phyloP scores from a whole-genome alignment of 2,888 invertebrate genomes.

The Drosophila subquinaria region DNA sequence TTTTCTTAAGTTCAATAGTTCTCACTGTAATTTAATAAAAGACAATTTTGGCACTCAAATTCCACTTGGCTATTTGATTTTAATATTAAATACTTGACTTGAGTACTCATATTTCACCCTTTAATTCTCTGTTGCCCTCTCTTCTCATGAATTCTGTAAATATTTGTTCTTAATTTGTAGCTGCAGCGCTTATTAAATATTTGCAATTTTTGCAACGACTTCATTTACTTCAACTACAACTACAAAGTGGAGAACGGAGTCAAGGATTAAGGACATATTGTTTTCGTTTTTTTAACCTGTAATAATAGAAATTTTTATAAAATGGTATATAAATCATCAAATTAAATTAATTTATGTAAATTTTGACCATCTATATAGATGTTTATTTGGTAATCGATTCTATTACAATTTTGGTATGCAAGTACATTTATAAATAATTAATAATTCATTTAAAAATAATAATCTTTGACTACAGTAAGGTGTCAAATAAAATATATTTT shows the following conservation, averaged over 20 bases:
- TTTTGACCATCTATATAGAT: no score
- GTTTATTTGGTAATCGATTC: no score
- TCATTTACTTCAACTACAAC: slow-evolving; percentile 33
- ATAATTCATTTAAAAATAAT: no score
- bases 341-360: no score
- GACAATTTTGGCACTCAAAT: slow-evolving; percentile 2
- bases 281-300: slow-evolving; percentile 9
- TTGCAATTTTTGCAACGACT: slow-evolving; percentile 58
- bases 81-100: slow-evolving; percentile 32
- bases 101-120: not conserved
- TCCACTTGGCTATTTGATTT: slow-evolving; percentile 12
- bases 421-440: not conserved
- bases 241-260: slow-evolving; percentile 28
- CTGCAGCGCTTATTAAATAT: slow-evolving; percentile 70
- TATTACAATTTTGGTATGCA: not conserved
- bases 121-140: no score
- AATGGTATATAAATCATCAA: no score
- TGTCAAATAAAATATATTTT: no score
- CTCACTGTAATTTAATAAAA: slow-evolving; percentile 24
- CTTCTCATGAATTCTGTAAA: slow-evolving; percentile 27
- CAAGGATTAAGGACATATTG: slow-evolving; percentile 28
- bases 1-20: not conserved
- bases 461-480: no score
- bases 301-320: slow-evolving; percentile 4
- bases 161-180: slow-evolving; percentile 70